Percentiles rank a stretch among this genome's conserved stretches.
Evolutionary conservation across 2,888 invertebrate genomes (phyloP).

Genomic region (Ochropacha duplaris): DNA sequence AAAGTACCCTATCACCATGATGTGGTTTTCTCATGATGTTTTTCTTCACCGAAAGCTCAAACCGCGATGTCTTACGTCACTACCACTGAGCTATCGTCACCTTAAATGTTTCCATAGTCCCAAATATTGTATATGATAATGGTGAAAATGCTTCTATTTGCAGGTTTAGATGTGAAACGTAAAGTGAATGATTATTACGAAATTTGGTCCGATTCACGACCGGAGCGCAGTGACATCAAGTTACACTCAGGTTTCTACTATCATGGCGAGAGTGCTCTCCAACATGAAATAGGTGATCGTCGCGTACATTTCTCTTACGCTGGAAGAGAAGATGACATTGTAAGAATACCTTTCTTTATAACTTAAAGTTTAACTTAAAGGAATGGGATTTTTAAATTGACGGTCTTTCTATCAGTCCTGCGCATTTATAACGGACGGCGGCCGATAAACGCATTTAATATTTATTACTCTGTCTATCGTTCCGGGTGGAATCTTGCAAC

Average conservation of each 20-base stretch:
- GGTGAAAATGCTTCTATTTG: constrained; percentile 14
- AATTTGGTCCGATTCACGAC: constrained; percentile 92
- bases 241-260: constrained; percentile 94
- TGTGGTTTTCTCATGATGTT: no score
- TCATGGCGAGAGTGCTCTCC: constrained; percentile 91
- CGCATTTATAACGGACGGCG: no score
- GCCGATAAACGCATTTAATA: no score
- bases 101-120: no score
- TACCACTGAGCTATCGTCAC: no score
- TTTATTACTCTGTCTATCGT: no score
- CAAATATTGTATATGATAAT: not conserved
- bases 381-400: not conserved
- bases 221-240: constrained; percentile 90
- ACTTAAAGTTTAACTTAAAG: not conserved
- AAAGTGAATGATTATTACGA: constrained; percentile 91
- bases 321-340: constrained; percentile 85
- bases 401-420: no score
- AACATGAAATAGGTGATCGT: constrained; percentile 93
- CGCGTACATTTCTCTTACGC: constrained; percentile 94
- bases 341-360: constrained; percentile 41
- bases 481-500: no score
- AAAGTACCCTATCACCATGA: no score
- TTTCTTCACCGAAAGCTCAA: no score
- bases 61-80: no score
- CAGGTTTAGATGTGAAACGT: constrained; percentile 87